These are phyloP conservation scores for Leptothorax acervorum DNA, from an alignment of 2,888 invertebrate species.

Conservation along the genomic window DNA sequence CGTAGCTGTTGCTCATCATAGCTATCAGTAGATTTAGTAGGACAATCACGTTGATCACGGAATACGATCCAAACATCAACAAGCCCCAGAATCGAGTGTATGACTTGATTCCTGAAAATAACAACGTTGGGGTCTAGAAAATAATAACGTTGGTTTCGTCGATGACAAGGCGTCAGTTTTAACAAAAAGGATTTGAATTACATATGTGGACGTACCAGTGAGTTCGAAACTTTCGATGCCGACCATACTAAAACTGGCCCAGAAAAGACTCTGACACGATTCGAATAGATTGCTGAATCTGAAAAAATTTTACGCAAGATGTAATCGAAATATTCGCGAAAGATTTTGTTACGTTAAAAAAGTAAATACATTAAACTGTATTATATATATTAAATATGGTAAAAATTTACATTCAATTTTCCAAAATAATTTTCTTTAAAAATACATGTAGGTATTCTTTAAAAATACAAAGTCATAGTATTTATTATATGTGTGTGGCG, in stretches of 20 bases:
- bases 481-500: not conserved
- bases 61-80: conserved; percentile 98
- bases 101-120: conserved; percentile 89
- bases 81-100: conserved; percentile 98
- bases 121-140: not conserved
- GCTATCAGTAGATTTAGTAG: conserved; percentile 97
- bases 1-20: conserved; percentile 99
- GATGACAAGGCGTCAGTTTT: not conserved
- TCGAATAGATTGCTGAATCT: conserved; percentile 93
- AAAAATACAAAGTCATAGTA: not conserved
- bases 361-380: not conserved
- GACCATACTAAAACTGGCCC: conserved; percentile 98
- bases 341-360: not conserved
- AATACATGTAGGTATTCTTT: not conserved
- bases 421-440: not conserved
- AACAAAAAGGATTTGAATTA: not conserved
- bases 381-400: not conserved
- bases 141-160: not conserved
- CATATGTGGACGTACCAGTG: conserved; percentile 85
- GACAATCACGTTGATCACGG: conserved; percentile 97
- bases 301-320: conserved; percentile 5
- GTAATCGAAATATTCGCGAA: not conserved
- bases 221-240: conserved; percentile 95
- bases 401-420: not conserved
- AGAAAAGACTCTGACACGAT: conserved; percentile 97